phyloP scores from a whole-genome alignment of 2,888 invertebrate species.

The Scaptomyza reducta region DNA sequence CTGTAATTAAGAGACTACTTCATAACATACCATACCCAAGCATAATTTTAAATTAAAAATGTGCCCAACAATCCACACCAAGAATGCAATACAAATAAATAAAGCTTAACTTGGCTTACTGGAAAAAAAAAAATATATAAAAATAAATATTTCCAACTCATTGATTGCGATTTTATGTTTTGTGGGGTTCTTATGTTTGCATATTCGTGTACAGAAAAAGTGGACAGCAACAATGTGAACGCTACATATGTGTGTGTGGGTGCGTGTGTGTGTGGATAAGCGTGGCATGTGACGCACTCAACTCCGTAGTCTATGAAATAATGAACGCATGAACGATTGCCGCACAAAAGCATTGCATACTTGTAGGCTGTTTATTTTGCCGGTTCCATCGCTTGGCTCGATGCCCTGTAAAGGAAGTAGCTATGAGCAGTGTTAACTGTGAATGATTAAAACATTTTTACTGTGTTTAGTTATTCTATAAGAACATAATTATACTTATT shows the following conservation, averaged over 20 bases:
- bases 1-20: background rate
- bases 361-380: conserved; percentile 49
- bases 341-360: conserved; percentile 68
- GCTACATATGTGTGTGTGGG: conserved; percentile 24
- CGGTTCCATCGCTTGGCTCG: conserved; percentile 27
- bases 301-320: conserved; percentile 78
- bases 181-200: conserved; percentile 51
- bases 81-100: conserved; percentile 36
- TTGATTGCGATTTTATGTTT: conserved; percentile 82
- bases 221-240: conserved; percentile 52
- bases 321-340: conserved; percentile 82
- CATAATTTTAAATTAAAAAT: conserved; percentile 73
- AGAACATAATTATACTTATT: no score
- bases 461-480: no score
- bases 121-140: conserved; percentile 70
- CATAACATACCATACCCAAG: conserved; percentile 39
- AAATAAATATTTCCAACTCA: conserved; percentile 84
- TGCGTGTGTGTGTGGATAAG: conserved; percentile 32
- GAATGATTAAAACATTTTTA: no score
- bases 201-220: conserved; percentile 41
- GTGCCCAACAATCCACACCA: conserved; percentile 13
- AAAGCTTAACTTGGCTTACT: conserved; percentile 59
- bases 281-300: conserved; percentile 54
- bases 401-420: conserved; percentile 15
- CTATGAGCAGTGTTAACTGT: no score